Conservation (phyloP, 2,797 vertebrate genomes). For the Microchirus variegatus region DNA sequence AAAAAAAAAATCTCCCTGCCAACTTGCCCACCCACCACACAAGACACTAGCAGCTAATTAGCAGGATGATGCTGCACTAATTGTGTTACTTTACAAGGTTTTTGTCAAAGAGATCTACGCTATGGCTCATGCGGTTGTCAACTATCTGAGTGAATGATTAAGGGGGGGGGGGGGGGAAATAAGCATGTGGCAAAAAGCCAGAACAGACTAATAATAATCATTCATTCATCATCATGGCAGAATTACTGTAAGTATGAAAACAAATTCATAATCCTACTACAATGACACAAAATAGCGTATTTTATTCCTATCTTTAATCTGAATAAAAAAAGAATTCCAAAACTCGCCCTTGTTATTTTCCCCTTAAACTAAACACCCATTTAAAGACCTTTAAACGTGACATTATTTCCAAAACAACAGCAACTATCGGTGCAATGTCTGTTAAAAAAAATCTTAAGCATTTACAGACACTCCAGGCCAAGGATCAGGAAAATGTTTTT, state of each 20-base stretch:
- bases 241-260: constrained; percentile 29
- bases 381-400: constrained; percentile 6
- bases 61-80: constrained; percentile 97
- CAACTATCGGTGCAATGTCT: constrained; percentile 6
- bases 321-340: too few relatives aligned
- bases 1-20: constrained; percentile 38
- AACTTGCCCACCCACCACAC: constrained; percentile 89
- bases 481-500: constrained; percentile 46
- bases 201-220: constrained; percentile 46
- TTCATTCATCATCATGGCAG: constrained; percentile 21
- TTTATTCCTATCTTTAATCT: neutral
- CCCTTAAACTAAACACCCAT: neutral
- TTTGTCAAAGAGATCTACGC: constrained; percentile 95
- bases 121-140: constrained; percentile 92
- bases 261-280: neutral
- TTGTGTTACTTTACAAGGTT: constrained; percentile 99
- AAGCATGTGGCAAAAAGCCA: constrained; percentile 87
- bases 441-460: constrained; percentile 19
- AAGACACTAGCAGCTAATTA: constrained; percentile 96
- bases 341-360: neutral
- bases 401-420: constrained; percentile 14
- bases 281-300: neutral
- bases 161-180: constrained; percentile 64
- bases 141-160: constrained; percentile 91
- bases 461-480: constrained; percentile 27